phyloP scores from a whole-genome alignment of 2,888 invertebrate genomes.

The Fissipunctia ypsillon region DNA sequence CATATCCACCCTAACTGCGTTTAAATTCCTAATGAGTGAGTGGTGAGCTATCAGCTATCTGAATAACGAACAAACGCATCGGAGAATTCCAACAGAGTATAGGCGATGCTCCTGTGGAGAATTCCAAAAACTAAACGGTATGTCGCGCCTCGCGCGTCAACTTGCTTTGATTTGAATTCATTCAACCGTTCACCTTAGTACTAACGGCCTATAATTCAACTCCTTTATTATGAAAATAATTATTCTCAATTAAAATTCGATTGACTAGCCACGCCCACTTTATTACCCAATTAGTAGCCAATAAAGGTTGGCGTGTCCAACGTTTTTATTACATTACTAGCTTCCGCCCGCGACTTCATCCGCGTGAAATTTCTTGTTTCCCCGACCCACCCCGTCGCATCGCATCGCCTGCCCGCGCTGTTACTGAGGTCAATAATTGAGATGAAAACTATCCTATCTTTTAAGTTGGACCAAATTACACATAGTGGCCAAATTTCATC shows the following conservation, averaged over 20 bases:
- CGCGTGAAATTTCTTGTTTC: too few species aligned
- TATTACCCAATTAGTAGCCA: slow-evolving; percentile 22
- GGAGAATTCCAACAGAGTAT: slow-evolving; percentile 46
- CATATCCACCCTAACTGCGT: not conserved
- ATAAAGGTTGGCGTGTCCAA: slow-evolving; percentile 28
- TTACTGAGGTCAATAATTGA: too few species aligned
- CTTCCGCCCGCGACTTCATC: too few species aligned
- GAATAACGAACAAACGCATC: slow-evolving; percentile 42
- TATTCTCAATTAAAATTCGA: slow-evolving; percentile 55
- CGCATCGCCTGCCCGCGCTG: too few species aligned
- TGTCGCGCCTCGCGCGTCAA: slow-evolving; percentile 61
- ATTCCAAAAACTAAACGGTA: slow-evolving; percentile 70
- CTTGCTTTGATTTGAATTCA: slow-evolving; percentile 70
- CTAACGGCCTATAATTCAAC: slow-evolving; percentile 38
- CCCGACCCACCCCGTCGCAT: too few species aligned
- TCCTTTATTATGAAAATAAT: slow-evolving; percentile 61
- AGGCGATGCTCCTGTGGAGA: slow-evolving; percentile 61
- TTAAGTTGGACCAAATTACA: too few species aligned
- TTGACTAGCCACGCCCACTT: slow-evolving; percentile 31
- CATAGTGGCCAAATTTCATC: too few species aligned
- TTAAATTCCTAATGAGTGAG: slow-evolving; percentile 23
- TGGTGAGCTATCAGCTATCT: slow-evolving; percentile 32
- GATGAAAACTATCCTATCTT: too few species aligned
- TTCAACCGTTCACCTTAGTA: slow-evolving; percentile 63
- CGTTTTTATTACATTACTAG: too few species aligned